Conservation (phyloP, 1,140 invertebrate genomes). For the Drosophila sulfurigaster region DNA sequence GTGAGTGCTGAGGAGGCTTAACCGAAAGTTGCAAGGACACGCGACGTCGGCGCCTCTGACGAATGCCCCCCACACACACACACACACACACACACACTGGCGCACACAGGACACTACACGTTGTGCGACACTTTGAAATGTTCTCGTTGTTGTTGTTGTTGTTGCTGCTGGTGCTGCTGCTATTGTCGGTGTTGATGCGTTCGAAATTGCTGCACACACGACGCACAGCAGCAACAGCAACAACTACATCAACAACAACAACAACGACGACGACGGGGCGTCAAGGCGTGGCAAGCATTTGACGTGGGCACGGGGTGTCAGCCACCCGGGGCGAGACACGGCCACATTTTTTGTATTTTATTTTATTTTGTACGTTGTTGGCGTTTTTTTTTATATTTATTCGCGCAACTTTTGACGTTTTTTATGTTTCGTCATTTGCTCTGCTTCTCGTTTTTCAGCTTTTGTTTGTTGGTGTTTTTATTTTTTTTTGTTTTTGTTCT, state of each 20-base stretch:
- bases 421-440: constrained; percentile 64
- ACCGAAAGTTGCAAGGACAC: constrained; percentile 72
- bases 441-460: constrained; percentile 39
- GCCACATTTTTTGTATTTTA: constrained; percentile 24
- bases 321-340: constrained; percentile 32
- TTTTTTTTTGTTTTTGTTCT: background rate
- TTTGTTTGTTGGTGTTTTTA: constrained; percentile 4
- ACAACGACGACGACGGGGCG: constrained; percentile 37
- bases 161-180: constrained; percentile 44
- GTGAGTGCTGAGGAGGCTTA: constrained; percentile 27
- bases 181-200: constrained; percentile 45
- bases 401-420: constrained; percentile 67
- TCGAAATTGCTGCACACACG: constrained; percentile 49
- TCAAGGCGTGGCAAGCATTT: constrained; percentile 42
- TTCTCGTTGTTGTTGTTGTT: constrained; percentile 47
- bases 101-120: constrained; percentile 19
- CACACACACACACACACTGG: constrained; percentile 39
- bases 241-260: constrained; percentile 11
- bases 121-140: constrained; percentile 67
- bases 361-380: constrained; percentile 38
- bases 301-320: constrained; percentile 6
- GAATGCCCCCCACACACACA: constrained; percentile 24
- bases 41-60: constrained; percentile 49
- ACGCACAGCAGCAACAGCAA: background rate
- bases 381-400: constrained; percentile 52